Conservation (phyloP, 2,888 invertebrate species). For the Hedychridium roseum region DNA sequence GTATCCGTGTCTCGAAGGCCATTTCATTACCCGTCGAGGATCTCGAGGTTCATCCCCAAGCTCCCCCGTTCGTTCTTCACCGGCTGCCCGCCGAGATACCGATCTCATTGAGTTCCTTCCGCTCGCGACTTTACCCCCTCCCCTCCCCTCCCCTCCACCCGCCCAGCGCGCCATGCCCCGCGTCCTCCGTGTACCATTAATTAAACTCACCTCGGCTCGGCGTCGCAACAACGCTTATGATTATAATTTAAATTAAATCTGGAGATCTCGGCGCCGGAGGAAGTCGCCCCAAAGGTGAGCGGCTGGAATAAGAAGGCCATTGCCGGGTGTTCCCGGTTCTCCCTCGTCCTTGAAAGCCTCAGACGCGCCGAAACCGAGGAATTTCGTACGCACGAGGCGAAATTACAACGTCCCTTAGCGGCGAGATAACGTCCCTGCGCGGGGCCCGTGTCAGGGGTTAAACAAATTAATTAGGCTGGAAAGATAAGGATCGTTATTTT, state of each 20-base stretch:
- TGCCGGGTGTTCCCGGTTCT: no score
- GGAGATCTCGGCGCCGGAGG: slow-evolving; percentile 13
- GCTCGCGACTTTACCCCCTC: slow-evolving; percentile 17
- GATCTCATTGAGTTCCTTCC: slow-evolving; percentile 40
- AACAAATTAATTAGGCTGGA: no score
- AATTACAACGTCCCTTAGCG: no score
- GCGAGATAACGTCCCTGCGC: no score
- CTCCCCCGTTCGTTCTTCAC: background rate
- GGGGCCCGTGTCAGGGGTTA: no score
- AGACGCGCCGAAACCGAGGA: no score
- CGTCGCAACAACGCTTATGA: slow-evolving; percentile 27
- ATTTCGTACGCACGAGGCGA: no score
- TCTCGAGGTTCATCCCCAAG: background rate
- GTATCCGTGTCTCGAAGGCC: no score
- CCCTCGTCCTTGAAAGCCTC: no score
- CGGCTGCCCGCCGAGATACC: background rate
- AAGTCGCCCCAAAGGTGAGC: slow-evolving; percentile 5
- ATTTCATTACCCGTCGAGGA: background rate
- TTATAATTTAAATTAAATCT: no score
- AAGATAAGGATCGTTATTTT: no score
- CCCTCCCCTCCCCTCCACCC: slow-evolving; percentile 27
- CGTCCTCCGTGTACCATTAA: slow-evolving; percentile 34
- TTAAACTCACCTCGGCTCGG: slow-evolving; percentile 32
- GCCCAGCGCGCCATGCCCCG: slow-evolving; percentile 15
- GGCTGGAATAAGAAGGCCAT: slow-evolving; percentile 6